A percentile compares a stretch with the other conserved stretches of the same genome.
Conservation (phyloP, 2,888 invertebrate genomes). For the Silvanus unidentatus region DNA sequence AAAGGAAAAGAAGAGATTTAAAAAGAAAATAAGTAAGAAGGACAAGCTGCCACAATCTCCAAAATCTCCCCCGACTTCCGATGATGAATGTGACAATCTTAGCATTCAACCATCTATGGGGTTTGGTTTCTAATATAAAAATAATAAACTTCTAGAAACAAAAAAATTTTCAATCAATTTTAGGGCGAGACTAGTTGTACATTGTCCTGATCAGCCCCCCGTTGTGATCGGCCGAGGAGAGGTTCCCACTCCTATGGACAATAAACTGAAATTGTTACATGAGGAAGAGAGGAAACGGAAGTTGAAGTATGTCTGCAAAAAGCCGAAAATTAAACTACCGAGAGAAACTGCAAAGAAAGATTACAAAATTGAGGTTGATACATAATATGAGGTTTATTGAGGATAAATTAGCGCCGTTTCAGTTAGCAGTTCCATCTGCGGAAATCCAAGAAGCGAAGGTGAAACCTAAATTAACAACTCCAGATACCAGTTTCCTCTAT, state of each 20-base stretch:
- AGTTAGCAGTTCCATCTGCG: conserved; percentile 39
- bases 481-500: conserved; percentile 31
- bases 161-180: conserved; percentile 1
- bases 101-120: conserved; percentile 26
- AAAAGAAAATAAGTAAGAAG: neutral
- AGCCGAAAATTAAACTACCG: too few relatives aligned
- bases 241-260: neutral
- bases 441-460: conserved; percentile 34
- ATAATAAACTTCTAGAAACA: neutral
- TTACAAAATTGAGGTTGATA: too few relatives aligned
- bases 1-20: conserved; percentile 15
- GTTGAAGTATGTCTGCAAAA: too few relatives aligned
- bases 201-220: neutral
- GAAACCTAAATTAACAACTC: conserved; percentile 31
- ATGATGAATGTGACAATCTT: conserved; percentile 11
- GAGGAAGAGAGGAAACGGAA: too few relatives aligned
- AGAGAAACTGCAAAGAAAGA: too few relatives aligned
- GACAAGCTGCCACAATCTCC: too few relatives aligned
- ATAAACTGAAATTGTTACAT: too few relatives aligned
- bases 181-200: conserved; percentile 5
- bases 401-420: too few relatives aligned
- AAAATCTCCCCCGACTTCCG: too few relatives aligned
- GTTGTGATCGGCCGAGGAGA: too few relatives aligned
- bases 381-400: too few relatives aligned
- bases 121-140: too few relatives aligned